Base-by-base conservation (phyloP, 1,140 invertebrate species). In the Drosophila subpulchrella region DNA sequence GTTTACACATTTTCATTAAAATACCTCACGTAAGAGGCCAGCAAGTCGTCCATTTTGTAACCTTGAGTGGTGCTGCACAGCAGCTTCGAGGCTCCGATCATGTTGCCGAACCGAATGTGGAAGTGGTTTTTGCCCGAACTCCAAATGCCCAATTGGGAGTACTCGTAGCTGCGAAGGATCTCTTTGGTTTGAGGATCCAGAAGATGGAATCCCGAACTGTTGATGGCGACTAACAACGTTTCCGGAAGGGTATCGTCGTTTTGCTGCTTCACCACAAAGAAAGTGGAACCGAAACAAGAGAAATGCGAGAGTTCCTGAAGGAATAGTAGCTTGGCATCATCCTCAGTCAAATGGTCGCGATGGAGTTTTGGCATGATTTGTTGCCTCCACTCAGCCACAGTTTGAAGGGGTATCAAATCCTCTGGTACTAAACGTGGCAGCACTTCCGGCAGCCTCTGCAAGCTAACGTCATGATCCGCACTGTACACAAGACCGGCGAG, bases 1-100 rank as follows among this genome's bases (percentile, higher is more conserved):
- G 12, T 8, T 61, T 75, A 61, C 32, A 66, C 17, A n/a, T 38
- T 20, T n/a, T 75, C 48, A 71, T 67, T 80, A 67, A 84, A 91
- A 50, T 91, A 67, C 15, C 62, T 78, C 56, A 94, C 97, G 91
- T 99, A 99, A 0, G 97, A 98, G 2, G 97, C 97, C 77, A 99
- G 94, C n/a, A 99, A 94, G 93, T 99, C 97, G 93, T 99, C 97
- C 96, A 99, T 98, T 94, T 98, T 99, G 93, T 99, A 98, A 34
- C 97, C 98, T 84, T 98, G 93, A 2, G 96, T 96, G 12, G 98
- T 99, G 94, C 98, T 97, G 92, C 97, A 98, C 1, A 99, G 93
- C 30, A 99, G 94, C 92, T 98, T 98, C 12, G 95, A 97, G 53
- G 96, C 96, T 51, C 96, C 94, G 65, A 97, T 95, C 80, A 97